phyloP scores from a whole-genome alignment of 2,888 invertebrate species.

The Timema cristinae region DNA sequence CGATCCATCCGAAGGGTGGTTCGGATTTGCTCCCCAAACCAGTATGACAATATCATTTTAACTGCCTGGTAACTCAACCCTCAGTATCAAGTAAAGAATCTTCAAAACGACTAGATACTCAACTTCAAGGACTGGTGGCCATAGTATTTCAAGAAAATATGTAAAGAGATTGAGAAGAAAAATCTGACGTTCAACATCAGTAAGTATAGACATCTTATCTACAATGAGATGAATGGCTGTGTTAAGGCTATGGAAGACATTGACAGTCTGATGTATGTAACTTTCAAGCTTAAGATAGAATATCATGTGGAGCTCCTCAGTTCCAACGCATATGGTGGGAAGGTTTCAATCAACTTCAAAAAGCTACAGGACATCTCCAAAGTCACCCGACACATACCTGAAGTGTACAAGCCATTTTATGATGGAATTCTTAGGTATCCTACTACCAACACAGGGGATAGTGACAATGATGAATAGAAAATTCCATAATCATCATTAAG shows the following conservation, averaged over 20 bases:
- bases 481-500: not conserved
- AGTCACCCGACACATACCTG: conserved; percentile 8
- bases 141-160: conserved; percentile 23
- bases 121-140: conserved; percentile 27
- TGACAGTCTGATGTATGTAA: not conserved
- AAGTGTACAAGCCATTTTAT: not conserved
- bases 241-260: not conserved
- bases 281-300: conserved; percentile 8
- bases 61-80: conserved; percentile 25
- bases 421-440: conserved; percentile 3
- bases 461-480: not conserved
- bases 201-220: not conserved
- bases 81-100: conserved; percentile 21
- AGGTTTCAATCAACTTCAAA: not conserved
- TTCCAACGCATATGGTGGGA: not conserved
- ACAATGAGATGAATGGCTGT: not conserved
- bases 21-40: conserved; percentile 26
- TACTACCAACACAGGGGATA: not conserved
- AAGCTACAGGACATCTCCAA: conserved; percentile 12
- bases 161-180: conserved; percentile 20
- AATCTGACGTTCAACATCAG: conserved; percentile 18
- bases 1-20: conserved; percentile 17
- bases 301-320: conserved; percentile 1
- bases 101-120: conserved; percentile 23
- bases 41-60: conserved; percentile 24